phyloP scores from a whole-genome alignment of 1,140 invertebrate species.

The Sitobion miscanthi region DNA sequence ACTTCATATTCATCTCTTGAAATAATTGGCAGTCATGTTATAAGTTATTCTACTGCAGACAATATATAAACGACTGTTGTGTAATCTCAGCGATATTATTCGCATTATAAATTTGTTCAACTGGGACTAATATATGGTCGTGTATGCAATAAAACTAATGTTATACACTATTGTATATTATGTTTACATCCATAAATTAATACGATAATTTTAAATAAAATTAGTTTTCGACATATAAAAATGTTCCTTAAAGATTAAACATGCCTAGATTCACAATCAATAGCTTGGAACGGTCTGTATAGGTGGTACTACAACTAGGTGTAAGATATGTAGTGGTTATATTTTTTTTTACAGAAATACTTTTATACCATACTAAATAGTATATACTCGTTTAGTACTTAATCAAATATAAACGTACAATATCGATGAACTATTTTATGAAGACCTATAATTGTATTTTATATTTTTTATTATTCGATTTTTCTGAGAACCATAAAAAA shows the following conservation, averaged over 20 bases:
- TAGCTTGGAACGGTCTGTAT: too few relatives aligned
- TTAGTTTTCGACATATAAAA: not conserved
- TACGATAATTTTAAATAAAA: not conserved
- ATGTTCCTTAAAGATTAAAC: not conserved
- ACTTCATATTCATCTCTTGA: not conserved
- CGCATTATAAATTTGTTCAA: not conserved
- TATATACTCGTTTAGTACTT: too few relatives aligned
- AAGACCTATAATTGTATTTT: too few relatives aligned
- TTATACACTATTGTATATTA: not conserved
- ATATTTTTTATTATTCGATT: too few relatives aligned
- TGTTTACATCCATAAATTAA: not conserved
- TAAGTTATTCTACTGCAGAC: not conserved
- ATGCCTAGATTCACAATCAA: not conserved
- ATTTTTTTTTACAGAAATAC: too few relatives aligned
- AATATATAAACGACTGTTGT: not conserved
- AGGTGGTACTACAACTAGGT: too few relatives aligned
- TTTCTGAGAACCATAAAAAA: too few relatives aligned
- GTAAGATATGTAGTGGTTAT: too few relatives aligned
- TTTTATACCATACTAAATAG: too few relatives aligned
- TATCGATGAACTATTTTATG: too few relatives aligned
- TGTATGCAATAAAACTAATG: not conserved
- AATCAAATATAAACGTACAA: too few relatives aligned
- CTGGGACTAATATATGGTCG: not conserved
- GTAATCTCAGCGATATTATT: not conserved
- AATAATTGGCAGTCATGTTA: not conserved